Conservation (phyloP, 23 tunicate species). For the Aplidium turbinatum region DNA sequence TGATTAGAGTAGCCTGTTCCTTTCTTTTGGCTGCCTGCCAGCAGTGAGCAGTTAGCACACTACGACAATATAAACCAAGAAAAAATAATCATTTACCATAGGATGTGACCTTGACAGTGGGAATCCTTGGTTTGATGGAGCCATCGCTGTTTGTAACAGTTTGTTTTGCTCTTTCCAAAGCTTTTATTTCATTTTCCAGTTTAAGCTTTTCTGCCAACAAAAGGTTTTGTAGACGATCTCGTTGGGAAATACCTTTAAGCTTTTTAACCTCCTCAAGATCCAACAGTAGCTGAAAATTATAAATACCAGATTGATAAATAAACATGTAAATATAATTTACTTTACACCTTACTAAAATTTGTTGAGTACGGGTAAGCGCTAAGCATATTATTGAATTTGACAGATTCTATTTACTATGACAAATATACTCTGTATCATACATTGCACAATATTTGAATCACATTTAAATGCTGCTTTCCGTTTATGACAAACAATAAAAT, state of each 20-base stretch:
- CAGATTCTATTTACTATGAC: too few species aligned
- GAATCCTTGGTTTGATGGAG: constrained; percentile 21
- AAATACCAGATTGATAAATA: too few species aligned
- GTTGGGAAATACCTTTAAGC: constrained; percentile 27
- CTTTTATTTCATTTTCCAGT: constrained; percentile 45
- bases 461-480: too few species aligned
- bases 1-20: too few species aligned
- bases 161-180: background rate
- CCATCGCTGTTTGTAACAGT: background rate
- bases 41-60: background rate
- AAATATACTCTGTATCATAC: too few species aligned
- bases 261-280: constrained; percentile 50
- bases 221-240: constrained; percentile 23
- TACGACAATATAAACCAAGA: background rate
- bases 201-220: constrained; percentile 33
- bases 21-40: too few species aligned
- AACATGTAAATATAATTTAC: too few species aligned
- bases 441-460: too few species aligned
- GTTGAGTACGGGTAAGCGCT: too few species aligned
- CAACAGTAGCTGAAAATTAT: constrained; percentile 23
- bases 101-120: constrained; percentile 62
- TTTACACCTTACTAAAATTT: too few species aligned
- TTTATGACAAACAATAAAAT: too few species aligned
- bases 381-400: too few species aligned
- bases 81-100: constrained; percentile 34